phyloP scores from a whole-genome alignment of 2,888 invertebrate genomes.

The Plebejus argus region DNA sequence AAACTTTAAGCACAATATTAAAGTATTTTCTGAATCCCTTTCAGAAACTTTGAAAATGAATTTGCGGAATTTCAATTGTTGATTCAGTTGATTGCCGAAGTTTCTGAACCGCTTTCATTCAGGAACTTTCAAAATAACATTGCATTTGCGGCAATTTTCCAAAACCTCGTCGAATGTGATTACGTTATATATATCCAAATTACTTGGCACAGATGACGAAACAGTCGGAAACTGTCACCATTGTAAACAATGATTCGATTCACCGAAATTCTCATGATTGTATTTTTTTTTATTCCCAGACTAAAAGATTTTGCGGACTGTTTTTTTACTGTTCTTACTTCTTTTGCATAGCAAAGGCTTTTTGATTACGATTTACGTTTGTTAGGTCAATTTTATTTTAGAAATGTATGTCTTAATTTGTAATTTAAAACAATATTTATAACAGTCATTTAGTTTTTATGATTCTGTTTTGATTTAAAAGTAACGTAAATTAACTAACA shows the following conservation, averaged over 20 bases:
- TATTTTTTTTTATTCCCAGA: neutral
- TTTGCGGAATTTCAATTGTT: no score
- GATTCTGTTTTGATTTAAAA: no score
- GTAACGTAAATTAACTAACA: no score
- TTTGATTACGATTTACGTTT: neutral
- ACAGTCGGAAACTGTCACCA: neutral
- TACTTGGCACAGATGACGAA: neutral
- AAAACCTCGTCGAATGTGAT: neutral
- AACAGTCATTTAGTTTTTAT: no score
- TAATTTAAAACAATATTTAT: no score
- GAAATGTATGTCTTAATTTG: no score
- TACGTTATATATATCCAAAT: neutral
- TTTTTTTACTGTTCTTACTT: neutral
- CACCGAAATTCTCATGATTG: constrained; percentile 6
- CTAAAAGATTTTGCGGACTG: neutral
- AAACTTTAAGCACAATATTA: no score
- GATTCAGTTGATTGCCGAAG: neutral
- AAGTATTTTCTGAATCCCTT: neutral
- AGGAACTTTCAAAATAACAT: neutral
- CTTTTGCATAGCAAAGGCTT: neutral
- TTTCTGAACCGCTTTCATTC: neutral
- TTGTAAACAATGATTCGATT: neutral
- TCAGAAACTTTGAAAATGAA: neutral
- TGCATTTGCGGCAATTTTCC: neutral
- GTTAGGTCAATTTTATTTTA: no score